Evolutionary conservation across 2,888 invertebrate species (phyloP).

Genomic region (Allolobophora icterica): DNA sequence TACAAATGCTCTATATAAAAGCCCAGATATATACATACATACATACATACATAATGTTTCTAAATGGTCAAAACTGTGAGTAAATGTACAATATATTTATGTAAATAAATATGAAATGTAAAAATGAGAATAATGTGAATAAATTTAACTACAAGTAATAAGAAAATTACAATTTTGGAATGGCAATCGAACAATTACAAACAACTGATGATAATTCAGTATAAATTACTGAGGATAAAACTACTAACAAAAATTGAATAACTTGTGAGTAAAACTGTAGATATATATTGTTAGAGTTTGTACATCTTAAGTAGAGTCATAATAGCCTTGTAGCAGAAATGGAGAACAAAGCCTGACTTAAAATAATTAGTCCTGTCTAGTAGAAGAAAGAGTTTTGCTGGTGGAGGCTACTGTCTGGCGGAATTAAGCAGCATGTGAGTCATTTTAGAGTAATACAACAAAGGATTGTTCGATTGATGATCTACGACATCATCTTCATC

Average conservation of each 20-base stretch:
- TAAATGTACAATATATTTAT: not conserved
- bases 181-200: not conserved
- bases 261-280: not conserved
- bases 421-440: slow-evolving; percentile 17
- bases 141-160: not conserved
- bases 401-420: not conserved
- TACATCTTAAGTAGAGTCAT: not conserved
- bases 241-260: not conserved
- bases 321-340: not conserved
- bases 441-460: not conserved
- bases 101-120: not conserved
- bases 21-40: too few species aligned
- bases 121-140: not conserved
- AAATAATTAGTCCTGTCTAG: not conserved
- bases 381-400: not conserved
- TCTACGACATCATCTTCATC: not conserved
- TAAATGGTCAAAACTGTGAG: not conserved
- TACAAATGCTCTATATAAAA: too few species aligned
- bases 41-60: not conserved
- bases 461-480: not conserved
- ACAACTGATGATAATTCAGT: not conserved
- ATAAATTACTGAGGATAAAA: not conserved
- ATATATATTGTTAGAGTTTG: not conserved
- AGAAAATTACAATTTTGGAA: not conserved
- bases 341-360: not conserved